These are phyloP conservation scores for Temnothorax unifasciatus DNA, from an alignment of 2,888 invertebrate genomes.

Conservation along the genomic window DNA sequence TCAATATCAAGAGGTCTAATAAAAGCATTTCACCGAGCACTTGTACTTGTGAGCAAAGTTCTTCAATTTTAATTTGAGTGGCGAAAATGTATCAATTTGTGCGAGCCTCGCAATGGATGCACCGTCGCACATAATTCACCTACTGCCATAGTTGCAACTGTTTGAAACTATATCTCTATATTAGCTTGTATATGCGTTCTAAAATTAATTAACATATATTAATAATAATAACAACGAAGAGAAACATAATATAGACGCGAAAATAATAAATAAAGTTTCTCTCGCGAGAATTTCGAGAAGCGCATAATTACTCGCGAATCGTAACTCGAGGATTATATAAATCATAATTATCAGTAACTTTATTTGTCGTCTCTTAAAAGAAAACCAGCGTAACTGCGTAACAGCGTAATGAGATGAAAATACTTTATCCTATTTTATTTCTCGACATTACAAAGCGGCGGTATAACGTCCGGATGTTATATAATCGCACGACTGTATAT, in stretches of 20 bases:
- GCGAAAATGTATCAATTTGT: slow-evolving; percentile 8
- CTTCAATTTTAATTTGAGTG: background rate
- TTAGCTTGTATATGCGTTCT: background rate
- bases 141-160: background rate
- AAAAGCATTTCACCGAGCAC: background rate
- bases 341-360: slow-evolving; percentile 14
- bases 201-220: background rate
- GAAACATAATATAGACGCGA: background rate
- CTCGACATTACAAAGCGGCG: slow-evolving; percentile 10
- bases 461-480: background rate
- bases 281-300: background rate
- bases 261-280: slow-evolving; percentile 16
- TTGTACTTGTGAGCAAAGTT: background rate
- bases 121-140: background rate
- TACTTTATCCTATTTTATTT: slow-evolving; percentile 24
- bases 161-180: background rate
- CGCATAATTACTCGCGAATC: background rate
- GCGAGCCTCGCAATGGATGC: background rate
- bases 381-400: background rate
- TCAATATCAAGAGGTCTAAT: background rate
- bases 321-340: background rate
- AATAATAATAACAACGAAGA: background rate
- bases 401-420: background rate
- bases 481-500: slow-evolving; percentile 57
- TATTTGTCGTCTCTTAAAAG: slow-evolving; percentile 9